Percentiles rank a stretch among this genome's conserved stretches.
phyloP scores from a whole-genome alignment of 2,888 invertebrate species.

The Oxytorus armatus region DNA sequence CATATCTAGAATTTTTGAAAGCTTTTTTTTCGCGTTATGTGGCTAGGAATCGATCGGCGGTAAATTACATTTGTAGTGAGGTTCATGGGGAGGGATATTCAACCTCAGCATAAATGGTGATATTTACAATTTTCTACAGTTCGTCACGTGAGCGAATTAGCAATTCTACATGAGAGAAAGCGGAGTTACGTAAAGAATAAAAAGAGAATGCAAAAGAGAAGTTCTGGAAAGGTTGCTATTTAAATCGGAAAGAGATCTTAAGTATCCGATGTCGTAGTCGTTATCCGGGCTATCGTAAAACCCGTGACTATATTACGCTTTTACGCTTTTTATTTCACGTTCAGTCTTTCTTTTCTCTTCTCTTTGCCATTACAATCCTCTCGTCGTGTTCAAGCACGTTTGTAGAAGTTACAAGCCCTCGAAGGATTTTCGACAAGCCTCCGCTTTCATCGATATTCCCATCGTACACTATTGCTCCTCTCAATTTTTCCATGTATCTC shows the following conservation, averaged over 20 bases:
- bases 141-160: too few species aligned
- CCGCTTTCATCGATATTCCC: background rate
- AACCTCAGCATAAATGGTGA: too few species aligned
- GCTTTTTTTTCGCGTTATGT: background rate
- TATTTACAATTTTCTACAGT: too few species aligned
- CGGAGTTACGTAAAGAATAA: background rate
- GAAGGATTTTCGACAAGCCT: constrained; percentile 2
- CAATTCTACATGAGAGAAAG: too few species aligned
- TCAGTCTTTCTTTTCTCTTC: background rate
- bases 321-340: constrained; percentile 9
- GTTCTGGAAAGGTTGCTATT: background rate
- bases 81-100: too few species aligned
- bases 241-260: constrained; percentile 32
- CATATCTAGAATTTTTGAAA: background rate
- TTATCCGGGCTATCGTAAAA: constrained; percentile 36
- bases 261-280: constrained; percentile 43
- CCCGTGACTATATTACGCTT: constrained; percentile 5
- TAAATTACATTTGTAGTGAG: too few species aligned
- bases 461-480: constrained; percentile 31
- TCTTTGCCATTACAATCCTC: constrained; percentile 12
- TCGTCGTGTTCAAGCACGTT: constrained; percentile 40
- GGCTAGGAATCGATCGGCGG: too few species aligned
- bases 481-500: constrained; percentile 48
- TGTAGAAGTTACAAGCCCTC: constrained; percentile 24
- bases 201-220: background rate